These are phyloP conservation scores for Galaxea fascicularis DNA, from an alignment of 92 coral and sea anemone species.

Conservation along the genomic window DNA sequence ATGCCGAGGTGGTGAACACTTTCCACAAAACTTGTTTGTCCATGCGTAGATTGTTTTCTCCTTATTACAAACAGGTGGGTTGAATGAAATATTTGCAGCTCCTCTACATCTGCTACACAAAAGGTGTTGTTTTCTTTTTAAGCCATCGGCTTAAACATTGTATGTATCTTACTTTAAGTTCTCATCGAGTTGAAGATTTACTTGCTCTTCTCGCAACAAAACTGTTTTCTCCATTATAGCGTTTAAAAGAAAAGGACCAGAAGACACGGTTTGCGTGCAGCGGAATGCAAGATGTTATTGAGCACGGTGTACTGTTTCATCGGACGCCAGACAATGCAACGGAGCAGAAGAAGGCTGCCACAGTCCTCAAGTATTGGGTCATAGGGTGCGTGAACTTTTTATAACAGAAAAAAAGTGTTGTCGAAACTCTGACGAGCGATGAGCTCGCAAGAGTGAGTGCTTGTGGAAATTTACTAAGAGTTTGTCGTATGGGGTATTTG, in stretches of 20 bases:
- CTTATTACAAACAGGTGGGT: conserved; percentile 85
- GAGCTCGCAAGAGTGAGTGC: too few species aligned
- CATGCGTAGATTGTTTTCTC: conserved; percentile 85
- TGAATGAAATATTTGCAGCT: neutral
- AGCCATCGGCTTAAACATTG: too few species aligned
- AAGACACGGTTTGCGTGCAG: conserved; percentile 49
- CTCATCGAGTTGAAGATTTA: neutral
- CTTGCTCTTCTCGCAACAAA: neutral
- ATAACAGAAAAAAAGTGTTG: neutral
- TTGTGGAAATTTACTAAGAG: too few species aligned
- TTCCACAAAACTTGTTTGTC: conserved; percentile 88
- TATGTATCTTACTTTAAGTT: too few species aligned
- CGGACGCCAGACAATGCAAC: conserved; percentile 65
- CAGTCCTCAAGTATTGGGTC: conserved; percentile 91
- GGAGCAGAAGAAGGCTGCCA: conserved; percentile 76
- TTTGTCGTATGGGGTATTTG: too few species aligned
- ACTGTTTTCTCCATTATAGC: neutral
- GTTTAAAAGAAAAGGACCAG: conserved; percentile 55
- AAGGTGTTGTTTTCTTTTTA: too few species aligned
- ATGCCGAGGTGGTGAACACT: conserved; percentile 83
- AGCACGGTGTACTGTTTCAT: conserved; percentile 83
- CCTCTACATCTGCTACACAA: too few species aligned
- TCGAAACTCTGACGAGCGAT: neutral
- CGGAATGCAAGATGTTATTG: conserved; percentile 69
- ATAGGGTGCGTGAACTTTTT: conserved; percentile 78